phyloP scores from a whole-genome alignment of 1,140 invertebrate species.

The Tetragonula clypearis region DNA sequence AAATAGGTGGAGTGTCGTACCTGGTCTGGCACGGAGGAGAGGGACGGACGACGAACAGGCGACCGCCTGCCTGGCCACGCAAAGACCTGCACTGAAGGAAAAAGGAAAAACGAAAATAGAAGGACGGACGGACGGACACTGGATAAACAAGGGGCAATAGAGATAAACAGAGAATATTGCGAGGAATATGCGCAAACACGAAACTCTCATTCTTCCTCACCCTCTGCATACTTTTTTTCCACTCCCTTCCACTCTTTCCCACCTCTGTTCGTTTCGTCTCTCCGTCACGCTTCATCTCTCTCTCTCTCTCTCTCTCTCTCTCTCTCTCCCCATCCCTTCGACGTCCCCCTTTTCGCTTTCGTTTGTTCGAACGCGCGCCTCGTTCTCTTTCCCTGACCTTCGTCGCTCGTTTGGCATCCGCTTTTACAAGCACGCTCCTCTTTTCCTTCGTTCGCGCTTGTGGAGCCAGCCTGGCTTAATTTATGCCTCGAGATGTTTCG shows the following conservation, averaged over 20 bases:
- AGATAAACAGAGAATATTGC: conserved; percentile 80
- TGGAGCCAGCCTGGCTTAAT: conserved; percentile 56
- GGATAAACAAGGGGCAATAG: conserved; percentile 80
- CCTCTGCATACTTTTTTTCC: conserved; percentile 47
- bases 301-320: neutral
- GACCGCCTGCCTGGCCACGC: conserved; percentile 57
- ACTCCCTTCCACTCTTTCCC: conserved; percentile 4
- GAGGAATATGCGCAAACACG: conserved; percentile 79
- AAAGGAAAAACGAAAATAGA: conserved; percentile 72
- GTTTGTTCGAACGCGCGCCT: conserved; percentile 54
- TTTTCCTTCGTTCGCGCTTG: conserved; percentile 45
- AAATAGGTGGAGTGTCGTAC: conserved; percentile 49
- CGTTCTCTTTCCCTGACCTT: conserved; percentile 52
- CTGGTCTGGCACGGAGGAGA: conserved; percentile 33
- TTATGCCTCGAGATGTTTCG: conserved; percentile 68
- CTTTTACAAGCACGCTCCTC: conserved; percentile 57
- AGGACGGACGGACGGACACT: conserved; percentile 73
- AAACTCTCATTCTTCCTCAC: conserved; percentile 65
- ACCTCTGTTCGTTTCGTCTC: conserved; percentile 24
- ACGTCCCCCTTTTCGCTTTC: conserved; percentile 59
- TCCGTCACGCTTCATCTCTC: neutral
- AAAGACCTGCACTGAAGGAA: conserved; percentile 64
- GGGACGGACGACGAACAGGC: conserved; percentile 41
- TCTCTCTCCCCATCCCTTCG: conserved; percentile 17
- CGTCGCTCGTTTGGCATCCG: conserved; percentile 61